These are phyloP conservation scores for Darwinula stevensoni DNA, from an alignment of 2,888 invertebrate genomes.

Conservation along the genomic window DNA sequence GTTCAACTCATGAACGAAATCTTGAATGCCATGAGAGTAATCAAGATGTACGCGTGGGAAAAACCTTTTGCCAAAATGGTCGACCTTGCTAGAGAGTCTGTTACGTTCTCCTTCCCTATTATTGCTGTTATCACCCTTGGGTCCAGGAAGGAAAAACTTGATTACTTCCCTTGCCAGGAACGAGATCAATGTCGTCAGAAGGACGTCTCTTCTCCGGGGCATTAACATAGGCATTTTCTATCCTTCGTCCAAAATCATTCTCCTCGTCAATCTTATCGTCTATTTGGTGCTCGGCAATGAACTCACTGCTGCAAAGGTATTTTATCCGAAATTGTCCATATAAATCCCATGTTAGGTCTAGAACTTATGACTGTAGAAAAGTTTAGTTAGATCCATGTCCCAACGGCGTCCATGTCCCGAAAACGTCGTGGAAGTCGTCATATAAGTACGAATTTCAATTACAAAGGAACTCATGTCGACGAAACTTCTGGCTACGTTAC, in stretches of 20 bases:
- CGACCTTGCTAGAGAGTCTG: conserved; percentile 32
- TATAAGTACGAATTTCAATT: too few species aligned
- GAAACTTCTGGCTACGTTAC: too few species aligned
- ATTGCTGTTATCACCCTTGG: too few species aligned
- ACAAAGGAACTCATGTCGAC: too few species aligned
- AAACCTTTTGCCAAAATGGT: conserved; percentile 58
- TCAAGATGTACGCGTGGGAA: conserved; percentile 93
- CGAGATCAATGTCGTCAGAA: conserved; percentile 34
- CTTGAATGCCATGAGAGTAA: conserved; percentile 68
- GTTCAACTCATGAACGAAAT: conserved; percentile 84
- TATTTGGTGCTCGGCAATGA: conserved; percentile 32
- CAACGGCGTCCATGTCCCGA: too few species aligned
- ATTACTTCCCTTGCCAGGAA: conserved; percentile 19
- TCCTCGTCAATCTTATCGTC: conserved; percentile 46
- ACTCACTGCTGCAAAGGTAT: conserved; percentile 37
- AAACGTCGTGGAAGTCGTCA: too few species aligned
- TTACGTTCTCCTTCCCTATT: too few species aligned
- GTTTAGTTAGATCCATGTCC: too few species aligned
- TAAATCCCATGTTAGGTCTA: too few species aligned
- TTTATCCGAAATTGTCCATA: too few species aligned
- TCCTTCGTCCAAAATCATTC: conserved; percentile 43
- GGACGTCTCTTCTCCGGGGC: conserved; percentile 31
- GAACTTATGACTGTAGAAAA: too few species aligned
- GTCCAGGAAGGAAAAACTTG: too few species aligned
- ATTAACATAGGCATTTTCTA: conserved; percentile 31